Conservation (phyloP, 1,140 invertebrate species). For the Stegodyphus dumicola region DNA sequence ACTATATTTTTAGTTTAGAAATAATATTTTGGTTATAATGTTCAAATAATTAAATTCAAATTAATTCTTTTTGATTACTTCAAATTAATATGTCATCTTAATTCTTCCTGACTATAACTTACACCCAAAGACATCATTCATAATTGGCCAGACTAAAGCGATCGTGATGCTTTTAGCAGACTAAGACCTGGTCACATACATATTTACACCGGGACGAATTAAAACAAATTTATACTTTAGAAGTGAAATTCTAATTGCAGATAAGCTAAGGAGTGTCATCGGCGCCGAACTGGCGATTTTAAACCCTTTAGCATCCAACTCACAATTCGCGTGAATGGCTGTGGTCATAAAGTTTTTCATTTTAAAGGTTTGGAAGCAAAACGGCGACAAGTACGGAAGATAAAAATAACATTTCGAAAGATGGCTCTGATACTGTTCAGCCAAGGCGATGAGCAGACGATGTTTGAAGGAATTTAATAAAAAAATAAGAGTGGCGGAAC, state of each 20-base stretch:
- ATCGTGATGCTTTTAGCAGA: too few species aligned
- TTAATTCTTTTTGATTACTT: too few species aligned
- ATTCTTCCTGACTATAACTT: too few species aligned
- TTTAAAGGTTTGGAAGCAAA: conserved; percentile 43
- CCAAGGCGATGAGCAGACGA: neutral
- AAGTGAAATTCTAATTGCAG: neutral
- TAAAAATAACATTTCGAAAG: conserved; percentile 51
- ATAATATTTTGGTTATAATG: too few species aligned
- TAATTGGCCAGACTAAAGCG: too few species aligned
- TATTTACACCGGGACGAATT: too few species aligned
- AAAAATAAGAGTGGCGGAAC: conserved; percentile 1
- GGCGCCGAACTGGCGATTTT: conserved; percentile 29
- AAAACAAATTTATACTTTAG: too few species aligned
- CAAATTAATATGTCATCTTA: too few species aligned
- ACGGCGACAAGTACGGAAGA: conserved; percentile 34
- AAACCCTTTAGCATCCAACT: conserved; percentile 50
- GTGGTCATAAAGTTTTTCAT: conserved; percentile 49
- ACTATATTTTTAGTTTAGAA: too few species aligned
- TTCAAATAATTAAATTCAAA: too few species aligned
- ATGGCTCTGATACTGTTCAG: neutral
- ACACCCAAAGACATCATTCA: too few species aligned
- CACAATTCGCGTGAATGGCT: conserved; percentile 30
- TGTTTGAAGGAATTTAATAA: neutral
- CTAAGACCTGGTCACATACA: too few species aligned
- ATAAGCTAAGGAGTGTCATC: neutral